Evolutionary conservation across 2,888 invertebrate genomes (phyloP).

Genomic region (Mycalesis mineus): DNA sequence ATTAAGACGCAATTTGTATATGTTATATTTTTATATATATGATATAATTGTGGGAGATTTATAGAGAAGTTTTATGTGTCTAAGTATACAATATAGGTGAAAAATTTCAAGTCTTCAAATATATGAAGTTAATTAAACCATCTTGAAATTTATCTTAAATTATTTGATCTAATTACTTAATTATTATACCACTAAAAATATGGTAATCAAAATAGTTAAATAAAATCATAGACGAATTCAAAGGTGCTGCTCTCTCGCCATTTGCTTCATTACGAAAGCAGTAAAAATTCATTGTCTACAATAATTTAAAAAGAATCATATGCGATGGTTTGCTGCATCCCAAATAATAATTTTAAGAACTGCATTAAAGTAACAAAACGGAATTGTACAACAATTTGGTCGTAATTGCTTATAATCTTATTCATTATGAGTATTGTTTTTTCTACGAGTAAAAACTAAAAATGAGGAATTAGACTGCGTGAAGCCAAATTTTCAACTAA

Average conservation of each 20-base stretch:
- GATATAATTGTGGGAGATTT: too few relatives aligned
- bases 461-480: conserved; percentile 57
- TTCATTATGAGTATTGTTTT: conserved; percentile 56
- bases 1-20: not conserved
- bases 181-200: too few relatives aligned
- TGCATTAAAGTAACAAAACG: conserved; percentile 46
- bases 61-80: too few relatives aligned
- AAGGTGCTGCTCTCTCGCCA: conserved; percentile 8
- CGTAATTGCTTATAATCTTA: conserved; percentile 51
- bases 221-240: too few relatives aligned
- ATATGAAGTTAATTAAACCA: too few relatives aligned
- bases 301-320: conserved; percentile 23
- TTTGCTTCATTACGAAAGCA: conserved; percentile 19
- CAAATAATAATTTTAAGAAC: conserved; percentile 42
- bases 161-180: too few relatives aligned
- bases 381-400: conserved; percentile 43
- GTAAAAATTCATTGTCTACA: conserved; percentile 24
- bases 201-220: too few relatives aligned
- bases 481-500: conserved; percentile 42
- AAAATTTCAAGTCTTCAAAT: too few relatives aligned
- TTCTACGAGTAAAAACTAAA: conserved; percentile 55
- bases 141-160: too few relatives aligned
- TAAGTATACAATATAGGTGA: too few relatives aligned
- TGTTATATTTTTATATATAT: too few relatives aligned
- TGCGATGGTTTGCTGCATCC: conserved; percentile 33